Conservation (phyloP, 2,113 vertebrate genomes). For the Talpa occidentalis region DNA sequence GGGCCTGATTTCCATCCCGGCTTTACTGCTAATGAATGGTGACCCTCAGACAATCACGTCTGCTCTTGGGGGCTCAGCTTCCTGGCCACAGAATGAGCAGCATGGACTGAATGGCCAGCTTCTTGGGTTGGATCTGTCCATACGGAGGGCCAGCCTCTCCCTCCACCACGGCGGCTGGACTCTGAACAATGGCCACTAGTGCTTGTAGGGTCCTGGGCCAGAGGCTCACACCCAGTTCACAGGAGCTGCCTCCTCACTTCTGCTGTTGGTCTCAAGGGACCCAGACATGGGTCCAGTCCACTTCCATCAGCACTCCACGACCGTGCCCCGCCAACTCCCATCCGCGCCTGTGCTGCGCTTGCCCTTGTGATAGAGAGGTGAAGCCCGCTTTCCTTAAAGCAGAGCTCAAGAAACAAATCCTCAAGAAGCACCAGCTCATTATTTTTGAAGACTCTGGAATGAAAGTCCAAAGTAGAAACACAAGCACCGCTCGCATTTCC, state of each 20-base stretch:
- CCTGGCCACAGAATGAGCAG: background rate
- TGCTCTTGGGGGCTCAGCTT: background rate
- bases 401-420: slow-evolving; percentile 83
- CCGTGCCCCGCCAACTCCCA: background rate
- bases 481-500: slow-evolving; percentile 80
- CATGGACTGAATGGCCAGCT: background rate
- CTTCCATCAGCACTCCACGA: background rate
- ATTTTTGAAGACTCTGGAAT: slow-evolving; percentile 78
- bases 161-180: background rate
- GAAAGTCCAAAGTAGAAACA: slow-evolving; percentile 57
- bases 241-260: background rate
- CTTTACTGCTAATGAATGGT: background rate
- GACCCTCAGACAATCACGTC: background rate
- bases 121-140: background rate
- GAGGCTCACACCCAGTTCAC: background rate
- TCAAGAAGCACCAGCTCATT: slow-evolving; percentile 81
- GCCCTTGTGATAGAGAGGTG: slow-evolving; percentile 60
- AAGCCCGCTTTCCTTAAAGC: slow-evolving; percentile 78
- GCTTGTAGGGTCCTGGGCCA: background rate
- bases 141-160: accelerated
- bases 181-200: background rate
- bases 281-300: too few relatives aligned
- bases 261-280: background rate
- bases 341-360: background rate
- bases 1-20: accelerated